Evolutionary conservation across 1,140 invertebrate species (phyloP).

Genomic region (Fragariocoptes setiger): DNA sequence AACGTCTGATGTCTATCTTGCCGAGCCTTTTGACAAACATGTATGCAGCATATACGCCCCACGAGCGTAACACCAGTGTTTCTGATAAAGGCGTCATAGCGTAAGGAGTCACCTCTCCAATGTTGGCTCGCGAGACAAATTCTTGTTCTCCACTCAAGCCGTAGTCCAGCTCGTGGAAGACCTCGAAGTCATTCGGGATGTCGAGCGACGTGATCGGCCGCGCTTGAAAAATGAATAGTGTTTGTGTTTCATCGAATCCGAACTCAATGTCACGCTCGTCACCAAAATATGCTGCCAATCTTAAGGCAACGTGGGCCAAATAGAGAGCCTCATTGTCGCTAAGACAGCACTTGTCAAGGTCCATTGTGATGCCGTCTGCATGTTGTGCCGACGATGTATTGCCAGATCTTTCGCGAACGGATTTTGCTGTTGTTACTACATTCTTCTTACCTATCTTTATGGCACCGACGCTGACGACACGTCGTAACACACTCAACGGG

Average conservation of each 20-base stretch:
- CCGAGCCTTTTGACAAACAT: too few species aligned
- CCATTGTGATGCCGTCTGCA: too few species aligned
- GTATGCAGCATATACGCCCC: not conserved
- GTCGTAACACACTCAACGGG: not conserved
- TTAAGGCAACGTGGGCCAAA: conserved; percentile 3
- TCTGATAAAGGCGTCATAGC: not conserved
- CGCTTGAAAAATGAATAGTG: conserved; percentile 8
- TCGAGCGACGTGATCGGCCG: conserved; percentile 9
- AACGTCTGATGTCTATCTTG: not conserved
- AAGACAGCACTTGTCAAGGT: conserved; percentile 4
- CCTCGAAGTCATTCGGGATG: conserved; percentile 7
- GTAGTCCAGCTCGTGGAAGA: conserved; percentile 10
- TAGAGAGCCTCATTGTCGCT: conserved; percentile 1
- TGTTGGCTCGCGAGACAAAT: conserved; percentile 9
- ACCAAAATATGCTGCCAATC: conserved; percentile 1
- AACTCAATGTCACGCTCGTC: conserved; percentile 11
- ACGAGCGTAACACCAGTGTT: not conserved
- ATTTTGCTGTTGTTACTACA: not conserved
- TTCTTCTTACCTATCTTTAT: conserved; percentile 3
- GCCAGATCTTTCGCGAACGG: too few species aligned
- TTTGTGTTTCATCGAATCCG: conserved; percentile 5
- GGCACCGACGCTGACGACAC: not conserved
- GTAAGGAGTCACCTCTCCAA: conserved; percentile 6
- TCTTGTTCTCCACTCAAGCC: conserved; percentile 4
- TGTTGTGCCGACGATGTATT: too few species aligned